Conservation (phyloP, 30 jellyfish, hydroid and myxozoan genomes). For the Hydractinia symbiolongicarpus region DNA sequence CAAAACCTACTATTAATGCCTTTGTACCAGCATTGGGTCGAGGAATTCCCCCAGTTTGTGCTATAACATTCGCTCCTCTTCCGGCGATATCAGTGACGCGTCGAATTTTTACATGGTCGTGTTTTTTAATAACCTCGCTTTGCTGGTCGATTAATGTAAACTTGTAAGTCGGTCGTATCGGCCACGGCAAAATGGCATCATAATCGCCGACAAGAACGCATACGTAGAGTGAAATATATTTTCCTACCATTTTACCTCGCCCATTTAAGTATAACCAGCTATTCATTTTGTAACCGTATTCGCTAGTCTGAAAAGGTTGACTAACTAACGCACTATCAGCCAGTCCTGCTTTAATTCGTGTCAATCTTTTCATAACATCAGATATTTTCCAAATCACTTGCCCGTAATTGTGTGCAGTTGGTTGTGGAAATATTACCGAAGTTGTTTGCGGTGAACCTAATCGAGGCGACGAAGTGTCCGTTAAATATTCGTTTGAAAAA, state of each 20-base stretch:
- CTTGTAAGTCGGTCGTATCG: constrained; percentile 61
- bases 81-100: constrained; percentile 68
- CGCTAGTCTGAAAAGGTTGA: constrained; percentile 61
- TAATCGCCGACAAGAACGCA: constrained; percentile 83
- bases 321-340: constrained; percentile 69
- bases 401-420: constrained; percentile 18
- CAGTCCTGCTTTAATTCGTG: constrained; percentile 62
- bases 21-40: constrained; percentile 69
- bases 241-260: constrained; percentile 72
- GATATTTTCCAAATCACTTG: constrained; percentile 69
- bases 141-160: constrained; percentile 77
- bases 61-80: constrained; percentile 51
- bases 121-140: constrained; percentile 41
- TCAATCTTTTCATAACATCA: constrained; percentile 61
- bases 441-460: not conserved
- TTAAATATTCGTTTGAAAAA: not conserved
- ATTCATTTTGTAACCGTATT: constrained; percentile 79
- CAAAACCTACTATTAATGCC: constrained; percentile 78
- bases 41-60: constrained; percentile 72
- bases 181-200: constrained; percentile 91
- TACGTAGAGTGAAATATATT: constrained; percentile 72
- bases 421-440: not conserved
- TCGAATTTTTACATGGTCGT: constrained; percentile 75
- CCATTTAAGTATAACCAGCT: constrained; percentile 90
- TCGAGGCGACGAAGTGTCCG: constrained; percentile 14